Conservation (phyloP, 2,797 vertebrate genomes). For the Semaprochilodus insignis region DNA sequence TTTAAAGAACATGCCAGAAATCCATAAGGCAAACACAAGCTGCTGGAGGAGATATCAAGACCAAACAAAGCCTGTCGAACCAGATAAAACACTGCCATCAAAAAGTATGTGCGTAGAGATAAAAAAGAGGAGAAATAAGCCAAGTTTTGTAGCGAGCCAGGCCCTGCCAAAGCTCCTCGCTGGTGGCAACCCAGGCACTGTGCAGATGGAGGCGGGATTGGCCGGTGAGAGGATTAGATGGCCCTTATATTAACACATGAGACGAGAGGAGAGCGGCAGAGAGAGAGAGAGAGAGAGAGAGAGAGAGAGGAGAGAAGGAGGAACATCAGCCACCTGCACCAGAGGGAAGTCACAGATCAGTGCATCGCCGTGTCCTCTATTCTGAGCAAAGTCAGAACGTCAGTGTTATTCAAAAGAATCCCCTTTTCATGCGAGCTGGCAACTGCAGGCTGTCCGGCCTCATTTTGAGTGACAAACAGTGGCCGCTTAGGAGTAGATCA, state of each 20-base stretch:
- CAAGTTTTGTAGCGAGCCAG: conserved; percentile 75
- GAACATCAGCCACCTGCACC: conserved; percentile 58
- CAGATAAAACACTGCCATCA: conserved; percentile 82
- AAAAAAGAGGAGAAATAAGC: conserved; percentile 71
- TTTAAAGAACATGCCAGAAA: conserved; percentile 84
- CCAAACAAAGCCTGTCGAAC: conserved; percentile 83
- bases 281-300: not conserved
- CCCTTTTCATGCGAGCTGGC: conserved; percentile 53
- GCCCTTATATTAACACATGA: conserved; percentile 68
- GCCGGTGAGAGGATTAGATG: conserved; percentile 72
- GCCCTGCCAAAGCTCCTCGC: conserved; percentile 71
- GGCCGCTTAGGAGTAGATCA: conserved; percentile 78
- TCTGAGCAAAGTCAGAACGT: conserved; percentile 55
- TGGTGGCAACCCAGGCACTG: conserved; percentile 73
- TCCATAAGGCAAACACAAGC: conserved; percentile 84
- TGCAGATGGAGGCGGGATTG: conserved; percentile 74
- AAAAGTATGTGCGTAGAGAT: conserved; percentile 85
- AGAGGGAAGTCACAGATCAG: conserved; percentile 55
- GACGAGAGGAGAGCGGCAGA: not conserved
- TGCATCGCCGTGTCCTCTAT: conserved; percentile 49
- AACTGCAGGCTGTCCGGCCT: conserved; percentile 70
- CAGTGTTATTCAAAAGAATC: conserved; percentile 61
- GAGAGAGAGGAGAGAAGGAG: conserved; percentile 31
- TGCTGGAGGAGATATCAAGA: conserved; percentile 85
- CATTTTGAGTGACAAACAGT: conserved; percentile 78